These are phyloP conservation scores for Sussaba pulchella DNA, from an alignment of 2,888 invertebrate genomes.

Conservation along the genomic window DNA sequence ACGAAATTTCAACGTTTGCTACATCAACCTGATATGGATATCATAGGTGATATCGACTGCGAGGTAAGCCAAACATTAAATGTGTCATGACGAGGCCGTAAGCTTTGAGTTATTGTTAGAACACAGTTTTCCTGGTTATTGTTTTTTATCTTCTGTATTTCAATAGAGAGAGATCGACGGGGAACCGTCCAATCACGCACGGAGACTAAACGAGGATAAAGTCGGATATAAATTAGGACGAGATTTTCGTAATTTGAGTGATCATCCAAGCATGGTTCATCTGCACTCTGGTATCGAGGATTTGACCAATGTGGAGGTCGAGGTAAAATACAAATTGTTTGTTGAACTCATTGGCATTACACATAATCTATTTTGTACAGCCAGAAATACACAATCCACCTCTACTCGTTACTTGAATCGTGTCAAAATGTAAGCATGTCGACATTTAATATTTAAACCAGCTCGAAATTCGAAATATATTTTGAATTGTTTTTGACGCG, in stretches of 20 bases:
- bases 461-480: too few relatives aligned
- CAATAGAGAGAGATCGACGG: slow-evolving; percentile 76
- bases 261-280: slow-evolving; percentile 80
- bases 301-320: slow-evolving; percentile 80
- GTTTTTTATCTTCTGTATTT: slow-evolving; percentile 47
- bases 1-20: slow-evolving; percentile 78
- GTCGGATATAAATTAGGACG: slow-evolving; percentile 79
- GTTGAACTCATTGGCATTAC: not conserved
- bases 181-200: slow-evolving; percentile 79
- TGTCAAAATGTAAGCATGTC: too few relatives aligned
- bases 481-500: too few relatives aligned
- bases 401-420: too few relatives aligned
- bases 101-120: not conserved
- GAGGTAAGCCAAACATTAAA: slow-evolving; percentile 64
- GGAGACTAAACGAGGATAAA: slow-evolving; percentile 79
- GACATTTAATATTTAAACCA: too few relatives aligned
- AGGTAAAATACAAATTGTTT: slow-evolving; percentile 71
- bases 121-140: not conserved
- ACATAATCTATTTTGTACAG: too few relatives aligned
- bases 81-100: not conserved
- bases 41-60: slow-evolving; percentile 64
- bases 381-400: too few relatives aligned
- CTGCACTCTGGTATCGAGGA: slow-evolving; percentile 81
- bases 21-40: slow-evolving; percentile 67
- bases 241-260: slow-evolving; percentile 79